Evolutionary conservation across 2,797 vertebrate genomes (phyloP).

Genomic region (Gadopsis marmoratus): DNA sequence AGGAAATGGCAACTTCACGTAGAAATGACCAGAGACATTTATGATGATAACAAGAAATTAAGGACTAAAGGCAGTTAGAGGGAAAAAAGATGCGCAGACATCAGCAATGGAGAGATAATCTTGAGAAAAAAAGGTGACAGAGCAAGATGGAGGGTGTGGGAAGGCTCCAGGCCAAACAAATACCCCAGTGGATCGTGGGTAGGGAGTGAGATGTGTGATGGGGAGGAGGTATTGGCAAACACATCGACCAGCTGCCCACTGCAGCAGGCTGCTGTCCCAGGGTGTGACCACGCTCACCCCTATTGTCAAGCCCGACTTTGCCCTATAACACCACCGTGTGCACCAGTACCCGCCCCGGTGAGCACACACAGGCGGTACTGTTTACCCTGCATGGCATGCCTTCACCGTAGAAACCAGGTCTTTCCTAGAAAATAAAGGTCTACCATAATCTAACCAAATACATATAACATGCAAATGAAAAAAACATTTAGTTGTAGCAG

Average conservation of each 20-base stretch:
- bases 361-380: conserved; percentile 67
- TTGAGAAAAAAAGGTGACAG: neutral
- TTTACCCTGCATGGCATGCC: conserved; percentile 54
- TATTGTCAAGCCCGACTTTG: conserved; percentile 40
- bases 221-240: conserved; percentile 61
- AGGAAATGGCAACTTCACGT: neutral
- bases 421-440: conserved; percentile 3
- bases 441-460: neutral
- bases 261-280: conserved; percentile 75
- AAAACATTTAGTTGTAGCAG: neutral
- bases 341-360: conserved; percentile 11
- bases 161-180: conserved; percentile 68
- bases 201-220: conserved; percentile 17
- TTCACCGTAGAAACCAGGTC: conserved; percentile 36
- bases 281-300: conserved; percentile 63
- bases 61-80: neutral
- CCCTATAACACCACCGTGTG: conserved; percentile 31
- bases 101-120: neutral
- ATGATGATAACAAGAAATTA: neutral
- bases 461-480: neutral
- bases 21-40: neutral
- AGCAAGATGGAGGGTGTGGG: conserved; percentile 47
- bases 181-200: conserved; percentile 61
- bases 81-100: neutral
- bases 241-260: conserved; percentile 25